Evolutionary conservation across 2,888 invertebrate species (phyloP).

Genomic region (Hyposoter dolosus): DNA sequence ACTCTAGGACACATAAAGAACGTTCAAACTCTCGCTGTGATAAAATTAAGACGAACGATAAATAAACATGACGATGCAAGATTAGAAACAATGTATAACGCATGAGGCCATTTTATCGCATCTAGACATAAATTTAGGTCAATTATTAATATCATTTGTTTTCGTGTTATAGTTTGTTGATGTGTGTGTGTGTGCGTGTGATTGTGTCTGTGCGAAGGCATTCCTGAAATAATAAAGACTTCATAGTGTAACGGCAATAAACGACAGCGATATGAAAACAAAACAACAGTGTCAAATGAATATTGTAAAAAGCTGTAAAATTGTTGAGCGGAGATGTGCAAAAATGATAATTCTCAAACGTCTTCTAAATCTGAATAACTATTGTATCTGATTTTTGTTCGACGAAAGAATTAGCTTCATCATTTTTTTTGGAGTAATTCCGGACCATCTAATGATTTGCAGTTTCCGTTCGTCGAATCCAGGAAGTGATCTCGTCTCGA

Average conservation of each 20-base stretch:
- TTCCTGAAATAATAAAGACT: conserved; percentile 72
- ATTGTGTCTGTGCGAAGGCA: conserved; percentile 65
- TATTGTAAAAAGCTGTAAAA: conserved; percentile 47
- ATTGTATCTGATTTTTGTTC: neutral
- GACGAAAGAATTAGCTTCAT: neutral
- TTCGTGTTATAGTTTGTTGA: conserved; percentile 10
- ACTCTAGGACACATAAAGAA: conserved; percentile 54
- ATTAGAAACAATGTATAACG: conserved; percentile 28
- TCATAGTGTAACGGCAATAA: conserved; percentile 60
- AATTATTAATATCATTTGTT: conserved; percentile 17
- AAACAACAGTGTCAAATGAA: conserved; percentile 65
- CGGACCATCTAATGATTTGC: conserved; percentile 2
- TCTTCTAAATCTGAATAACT: neutral
- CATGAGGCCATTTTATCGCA: conserved; percentile 20
- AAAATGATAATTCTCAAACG: conserved; percentile 2
- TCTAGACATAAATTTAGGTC: conserved; percentile 31
- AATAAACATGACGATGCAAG: conserved; percentile 57
- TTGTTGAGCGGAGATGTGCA: conserved; percentile 27
- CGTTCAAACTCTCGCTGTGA: conserved; percentile 52
- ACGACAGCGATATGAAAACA: conserved; percentile 59
- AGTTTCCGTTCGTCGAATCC: neutral
- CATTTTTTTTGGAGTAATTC: neutral
- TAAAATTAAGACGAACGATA: conserved; percentile 55
- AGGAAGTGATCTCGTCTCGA: conserved; percentile 13
- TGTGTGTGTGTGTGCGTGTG: conserved; percentile 38